phyloP scores from a whole-genome alignment of 1,140 invertebrate genomes.

The Matsumurasca onukii region DNA sequence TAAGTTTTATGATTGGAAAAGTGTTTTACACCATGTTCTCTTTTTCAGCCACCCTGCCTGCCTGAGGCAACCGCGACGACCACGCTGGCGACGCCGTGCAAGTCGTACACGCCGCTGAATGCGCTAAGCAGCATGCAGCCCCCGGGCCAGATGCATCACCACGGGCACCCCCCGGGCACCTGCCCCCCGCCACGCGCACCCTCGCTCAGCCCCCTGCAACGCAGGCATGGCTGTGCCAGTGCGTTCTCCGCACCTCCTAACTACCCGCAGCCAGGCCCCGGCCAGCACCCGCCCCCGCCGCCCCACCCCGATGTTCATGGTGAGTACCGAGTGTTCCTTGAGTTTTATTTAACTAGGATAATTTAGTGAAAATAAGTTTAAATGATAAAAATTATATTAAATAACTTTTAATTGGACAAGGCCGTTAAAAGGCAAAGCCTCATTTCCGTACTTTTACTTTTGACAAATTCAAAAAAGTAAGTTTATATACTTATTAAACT shows the following conservation, averaged over 20 bases:
- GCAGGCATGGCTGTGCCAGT: slow-evolving; percentile 25
- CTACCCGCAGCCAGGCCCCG: neutral
- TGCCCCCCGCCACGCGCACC: slow-evolving; percentile 32
- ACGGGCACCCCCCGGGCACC: slow-evolving; percentile 28
- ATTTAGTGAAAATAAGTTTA: too few species aligned
- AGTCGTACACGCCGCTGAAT: slow-evolving; percentile 76
- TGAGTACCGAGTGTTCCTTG: slow-evolving; percentile 28
- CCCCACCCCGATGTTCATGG: slow-evolving; percentile 33
- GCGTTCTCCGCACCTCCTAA: slow-evolving; percentile 33
- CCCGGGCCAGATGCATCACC: slow-evolving; percentile 53
- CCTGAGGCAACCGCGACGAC: slow-evolving; percentile 23
- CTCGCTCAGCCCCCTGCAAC: slow-evolving; percentile 41
- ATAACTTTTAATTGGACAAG: too few species aligned
- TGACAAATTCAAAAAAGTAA: too few species aligned
- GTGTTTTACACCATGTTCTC: too few species aligned
- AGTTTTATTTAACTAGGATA: slow-evolving; percentile 20
- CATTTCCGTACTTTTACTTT: too few species aligned
- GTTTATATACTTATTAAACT: too few species aligned
- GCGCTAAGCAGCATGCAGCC: slow-evolving; percentile 87
- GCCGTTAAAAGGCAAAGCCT: too few species aligned
- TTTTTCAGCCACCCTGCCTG: slow-evolving; percentile 19
- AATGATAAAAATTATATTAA: too few species aligned
- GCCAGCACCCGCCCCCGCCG: slow-evolving; percentile 1
- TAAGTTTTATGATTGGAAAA: too few species aligned
- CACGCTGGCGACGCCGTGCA: slow-evolving; percentile 39